Evolutionary conservation across 2,113 vertebrate species (phyloP).

Genomic region (Xenopus borealis): DNA sequence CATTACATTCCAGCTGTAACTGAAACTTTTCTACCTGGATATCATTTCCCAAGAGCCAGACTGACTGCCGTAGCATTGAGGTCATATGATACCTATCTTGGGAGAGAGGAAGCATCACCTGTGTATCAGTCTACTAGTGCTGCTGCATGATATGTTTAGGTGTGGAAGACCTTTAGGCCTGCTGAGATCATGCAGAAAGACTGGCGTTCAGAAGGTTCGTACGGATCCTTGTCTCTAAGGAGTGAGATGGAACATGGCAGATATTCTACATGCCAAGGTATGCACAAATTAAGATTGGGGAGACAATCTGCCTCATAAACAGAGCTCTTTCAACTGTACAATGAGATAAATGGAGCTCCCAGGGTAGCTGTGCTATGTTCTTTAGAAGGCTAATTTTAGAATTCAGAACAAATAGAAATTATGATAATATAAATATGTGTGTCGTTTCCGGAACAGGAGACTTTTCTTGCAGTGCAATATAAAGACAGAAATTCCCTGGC

Average conservation of each 20-base stretch:
- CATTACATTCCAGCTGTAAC: slow-evolving; percentile 42
- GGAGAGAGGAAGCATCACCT: slow-evolving; percentile 7
- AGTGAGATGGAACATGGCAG: slow-evolving; percentile 47
- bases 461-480: too few species aligned
- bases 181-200: slow-evolving; percentile 33
- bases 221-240: slow-evolving; percentile 52
- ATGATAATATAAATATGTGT: too few species aligned
- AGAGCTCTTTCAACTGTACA: too few species aligned
- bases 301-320: too few species aligned
- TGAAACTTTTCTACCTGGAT: slow-evolving; percentile 53
- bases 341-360: too few species aligned
- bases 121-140: neutral
- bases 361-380: too few species aligned
- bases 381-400: too few species aligned
- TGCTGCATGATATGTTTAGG: neutral
- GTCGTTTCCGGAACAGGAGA: too few species aligned
- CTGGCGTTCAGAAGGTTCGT: slow-evolving; percentile 5
- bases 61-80: neutral
- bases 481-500: too few species aligned
- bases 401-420: too few species aligned
- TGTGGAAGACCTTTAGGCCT: slow-evolving; percentile 6
- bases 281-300: slow-evolving; percentile 40
- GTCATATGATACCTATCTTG: slow-evolving; percentile 27
- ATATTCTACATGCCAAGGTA: slow-evolving; percentile 60
- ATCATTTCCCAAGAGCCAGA: slow-evolving; percentile 53